Evolutionary conservation across 1,140 invertebrate genomes (phyloP), one percentile per base, ranked within the genome.

Genomic region (Gonioctena quinquepunctata): DNA sequence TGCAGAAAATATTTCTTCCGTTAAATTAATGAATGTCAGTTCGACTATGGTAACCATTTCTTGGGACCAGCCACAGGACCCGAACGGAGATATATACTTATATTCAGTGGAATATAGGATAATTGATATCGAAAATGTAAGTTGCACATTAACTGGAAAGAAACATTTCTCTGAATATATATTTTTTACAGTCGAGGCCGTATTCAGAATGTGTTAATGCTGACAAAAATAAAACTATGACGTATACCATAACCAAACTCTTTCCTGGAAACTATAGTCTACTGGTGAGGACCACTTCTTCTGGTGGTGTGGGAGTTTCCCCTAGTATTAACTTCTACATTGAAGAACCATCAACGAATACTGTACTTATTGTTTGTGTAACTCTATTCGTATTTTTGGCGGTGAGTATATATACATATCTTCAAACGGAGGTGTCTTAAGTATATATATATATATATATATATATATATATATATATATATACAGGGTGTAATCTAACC

Each of bases 211-310:
- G 90, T 76, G 87, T 91, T 7, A 87, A 89, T 1, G 77, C 83
- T 27, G 78, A 85, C 26, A 84, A 85, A 64, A 69, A 79, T 1
- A 81, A 84, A 72, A 62, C 77, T 0, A 65, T 89, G 2, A 79
- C 25, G 3, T 85, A 86, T 73, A 66, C 78, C 0, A 69, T 89
- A 1, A 80, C 81, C 49, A 87, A 89, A 75, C 79, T 97, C 0
- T 79, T 84, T n/a, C 85, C 94, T 63, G 96, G 96, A 2, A 95
- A 94, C 83, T 98, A 98, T 82, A 93, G 90, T 77, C 80, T 96
- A 11, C 85, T 87, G 62, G 86, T 98, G 0, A 87, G 89, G 28
- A 93, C 95, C 13, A 90, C 90, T 22, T 94, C 95, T 2, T 83
- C 96, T 50, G 91, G 91, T 19, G 92, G 92, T 4, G 85, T 88